phyloP scores from a whole-genome alignment of 2,113 vertebrate genomes.

The Myrmophylax atrothorax region DNA sequence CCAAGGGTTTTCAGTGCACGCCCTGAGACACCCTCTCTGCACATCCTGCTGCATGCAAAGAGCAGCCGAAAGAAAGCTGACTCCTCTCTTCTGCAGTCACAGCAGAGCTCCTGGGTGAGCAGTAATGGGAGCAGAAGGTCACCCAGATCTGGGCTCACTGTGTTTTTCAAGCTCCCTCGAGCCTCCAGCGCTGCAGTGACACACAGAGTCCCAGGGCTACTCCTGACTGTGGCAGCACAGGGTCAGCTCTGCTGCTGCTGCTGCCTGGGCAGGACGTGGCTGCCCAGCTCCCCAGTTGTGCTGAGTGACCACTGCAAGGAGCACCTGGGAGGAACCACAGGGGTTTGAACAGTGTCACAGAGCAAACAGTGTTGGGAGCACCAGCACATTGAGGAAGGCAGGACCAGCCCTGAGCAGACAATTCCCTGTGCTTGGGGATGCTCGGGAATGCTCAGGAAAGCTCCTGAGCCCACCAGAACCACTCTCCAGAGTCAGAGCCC shows the following conservation, averaged over 20 bases:
- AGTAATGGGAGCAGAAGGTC: neutral
- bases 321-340: neutral
- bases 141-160: neutral
- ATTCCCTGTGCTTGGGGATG: neutral
- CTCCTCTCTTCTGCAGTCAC: neutral
- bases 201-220: neutral
- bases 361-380: neutral
- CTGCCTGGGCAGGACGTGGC: neutral
- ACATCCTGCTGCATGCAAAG: neutral
- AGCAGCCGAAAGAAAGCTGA: neutral
- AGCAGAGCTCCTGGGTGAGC: neutral
- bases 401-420: neutral
- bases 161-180: neutral
- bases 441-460: neutral
- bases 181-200: neutral
- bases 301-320: neutral
- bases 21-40: neutral
- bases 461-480: accelerated
- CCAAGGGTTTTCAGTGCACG: neutral
- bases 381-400: accelerated
- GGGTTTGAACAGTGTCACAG: neutral
- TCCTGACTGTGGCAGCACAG: neutral
- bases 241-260: neutral
- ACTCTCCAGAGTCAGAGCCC: neutral
- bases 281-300: neutral